Conservation (phyloP, 1,140 invertebrate genomes). For the Pomacea maculata region DNA sequence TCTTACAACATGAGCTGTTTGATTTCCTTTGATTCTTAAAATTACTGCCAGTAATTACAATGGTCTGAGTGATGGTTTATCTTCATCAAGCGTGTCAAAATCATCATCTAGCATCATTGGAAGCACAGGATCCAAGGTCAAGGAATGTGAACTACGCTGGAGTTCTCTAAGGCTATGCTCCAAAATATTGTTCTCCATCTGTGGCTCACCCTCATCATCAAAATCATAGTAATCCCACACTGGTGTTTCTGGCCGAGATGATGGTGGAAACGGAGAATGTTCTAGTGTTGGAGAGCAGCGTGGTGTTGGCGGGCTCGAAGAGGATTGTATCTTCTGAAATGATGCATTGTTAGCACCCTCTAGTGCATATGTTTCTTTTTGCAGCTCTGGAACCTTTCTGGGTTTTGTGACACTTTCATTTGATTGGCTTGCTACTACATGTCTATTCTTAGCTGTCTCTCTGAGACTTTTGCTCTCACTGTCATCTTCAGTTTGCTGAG, state of each 20-base stretch:
- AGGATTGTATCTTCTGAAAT: not conserved
- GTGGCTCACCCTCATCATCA: conserved; percentile 13
- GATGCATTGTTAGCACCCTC: not conserved
- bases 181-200: conserved; percentile 6
- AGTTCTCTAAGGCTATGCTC: conserved; percentile 21
- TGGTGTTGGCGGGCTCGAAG: not conserved
- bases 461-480: no score
- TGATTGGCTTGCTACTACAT: not conserved
- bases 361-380: not conserved
- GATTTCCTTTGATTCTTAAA: no score
- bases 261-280: conserved; percentile 15
- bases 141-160: conserved; percentile 3
- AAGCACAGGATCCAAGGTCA: conserved; percentile 21
- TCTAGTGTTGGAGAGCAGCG: not conserved
- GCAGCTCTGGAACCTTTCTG: not conserved
- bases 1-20: no score
- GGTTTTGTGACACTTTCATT: not conserved
- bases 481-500: no score
- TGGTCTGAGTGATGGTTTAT: conserved; percentile 1
- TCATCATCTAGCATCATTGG: conserved; percentile 30
- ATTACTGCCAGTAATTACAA: no score
- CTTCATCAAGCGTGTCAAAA: conserved; percentile 15
- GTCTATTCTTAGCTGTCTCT: not conserved
- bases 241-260: conserved; percentile 51
- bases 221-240: conserved; percentile 57